These are phyloP conservation scores for Sternarchorhynchus goeldii DNA, from an alignment of 2,797 vertebrate genomes.

Conservation along the genomic window DNA sequence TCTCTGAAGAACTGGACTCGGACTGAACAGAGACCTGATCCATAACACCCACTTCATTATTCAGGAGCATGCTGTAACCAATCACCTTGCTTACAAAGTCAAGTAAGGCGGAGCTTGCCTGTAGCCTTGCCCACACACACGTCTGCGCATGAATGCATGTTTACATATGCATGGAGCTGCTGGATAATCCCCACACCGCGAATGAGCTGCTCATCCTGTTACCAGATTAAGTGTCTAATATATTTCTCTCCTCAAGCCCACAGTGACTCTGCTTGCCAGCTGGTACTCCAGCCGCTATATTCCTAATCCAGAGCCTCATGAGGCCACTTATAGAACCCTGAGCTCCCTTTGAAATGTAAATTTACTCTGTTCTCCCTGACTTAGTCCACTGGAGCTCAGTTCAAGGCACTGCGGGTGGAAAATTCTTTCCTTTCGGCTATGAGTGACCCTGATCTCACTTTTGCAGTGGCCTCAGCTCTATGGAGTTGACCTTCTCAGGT, in stretches of 20 bases:
- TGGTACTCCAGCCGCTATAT: neutral
- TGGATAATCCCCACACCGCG: neutral
- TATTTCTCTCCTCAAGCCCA: no score
- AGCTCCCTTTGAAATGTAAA: neutral
- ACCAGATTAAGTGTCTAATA: neutral
- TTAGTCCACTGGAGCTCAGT: conserved; percentile 5
- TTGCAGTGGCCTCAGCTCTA: neutral
- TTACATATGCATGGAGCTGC: conserved; percentile 21
- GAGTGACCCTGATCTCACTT: neutral
- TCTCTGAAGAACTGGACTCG: no score
- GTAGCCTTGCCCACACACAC: neutral
- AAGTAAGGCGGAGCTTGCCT: neutral
- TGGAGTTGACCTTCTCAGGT: neutral
- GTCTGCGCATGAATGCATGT: conserved; percentile 32
- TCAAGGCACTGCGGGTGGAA: neutral
- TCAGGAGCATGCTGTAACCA: no score
- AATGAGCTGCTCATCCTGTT: neutral
- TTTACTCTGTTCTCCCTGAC: neutral
- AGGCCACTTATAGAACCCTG: neutral
- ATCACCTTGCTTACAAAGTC: no score
- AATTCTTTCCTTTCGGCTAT: neutral
- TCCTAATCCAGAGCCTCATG: neutral
- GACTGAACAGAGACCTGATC: no score
- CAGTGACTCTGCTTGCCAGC: neutral
- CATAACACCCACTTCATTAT: no score